Conservation (phyloP, 2,113 vertebrate species). For the Hyperopisus bebe region DNA sequence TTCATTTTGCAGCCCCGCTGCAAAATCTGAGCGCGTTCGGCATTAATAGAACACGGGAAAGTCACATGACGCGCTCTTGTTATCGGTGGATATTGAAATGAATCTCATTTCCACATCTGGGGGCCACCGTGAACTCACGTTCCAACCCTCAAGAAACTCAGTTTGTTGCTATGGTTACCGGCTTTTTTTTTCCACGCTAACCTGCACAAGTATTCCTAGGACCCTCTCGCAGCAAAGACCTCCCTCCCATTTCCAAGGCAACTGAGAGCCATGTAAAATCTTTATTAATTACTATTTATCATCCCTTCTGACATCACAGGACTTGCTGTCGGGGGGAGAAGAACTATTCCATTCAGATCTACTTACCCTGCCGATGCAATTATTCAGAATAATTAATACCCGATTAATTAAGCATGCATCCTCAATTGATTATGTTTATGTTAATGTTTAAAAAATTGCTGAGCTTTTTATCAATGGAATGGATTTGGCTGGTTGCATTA, state of each 20-base stretch:
- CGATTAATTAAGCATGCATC: not conserved
- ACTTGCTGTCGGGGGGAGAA: not conserved
- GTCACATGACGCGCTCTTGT: not conserved
- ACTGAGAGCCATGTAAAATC: not conserved
- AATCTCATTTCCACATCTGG: slow-evolving; percentile 14
- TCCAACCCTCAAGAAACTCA: not conserved
- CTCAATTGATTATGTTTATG: not conserved
- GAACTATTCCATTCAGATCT: not conserved
- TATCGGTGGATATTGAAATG: slow-evolving; percentile 12
- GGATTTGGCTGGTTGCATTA: not conserved
- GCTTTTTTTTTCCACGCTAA: not conserved
- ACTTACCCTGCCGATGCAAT: not conserved
- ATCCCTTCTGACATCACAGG: not conserved
- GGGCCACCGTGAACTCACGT: not conserved
- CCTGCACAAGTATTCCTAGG: slow-evolving; percentile 4
- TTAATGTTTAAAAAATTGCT: slow-evolving; percentile 6
- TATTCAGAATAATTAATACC: slow-evolving; percentile 5
- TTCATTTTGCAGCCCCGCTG: slow-evolving; percentile 7
- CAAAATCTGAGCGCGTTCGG: not conserved
- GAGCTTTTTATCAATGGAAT: not conserved
- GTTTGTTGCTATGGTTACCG: slow-evolving; percentile 15
- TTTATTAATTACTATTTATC: slow-evolving; percentile 11
- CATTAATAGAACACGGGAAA: not conserved
- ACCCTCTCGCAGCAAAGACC: not conserved
- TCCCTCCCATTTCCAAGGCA: slow-evolving; percentile 10